These are phyloP conservation scores for Parauchenoglanis ngamensis DNA, from an alignment of 2,797 vertebrate genomes.

Conservation along the genomic window DNA sequence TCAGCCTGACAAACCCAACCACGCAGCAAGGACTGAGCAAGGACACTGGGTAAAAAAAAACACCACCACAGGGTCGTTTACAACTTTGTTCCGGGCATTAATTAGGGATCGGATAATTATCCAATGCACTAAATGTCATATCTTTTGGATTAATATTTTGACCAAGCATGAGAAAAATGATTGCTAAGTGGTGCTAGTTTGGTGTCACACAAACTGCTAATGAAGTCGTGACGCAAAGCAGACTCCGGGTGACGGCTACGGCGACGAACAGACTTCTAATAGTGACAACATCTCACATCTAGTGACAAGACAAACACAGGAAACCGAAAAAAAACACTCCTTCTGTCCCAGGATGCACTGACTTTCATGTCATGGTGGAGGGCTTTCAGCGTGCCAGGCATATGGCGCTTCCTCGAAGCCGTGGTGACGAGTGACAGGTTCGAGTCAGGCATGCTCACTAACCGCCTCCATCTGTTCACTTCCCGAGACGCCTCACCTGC, in stretches of 20 bases:
- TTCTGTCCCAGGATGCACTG: conserved; percentile 31
- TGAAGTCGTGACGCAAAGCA: conserved; percentile 11
- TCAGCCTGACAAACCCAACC: conserved; percentile 66
- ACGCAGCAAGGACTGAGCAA: conserved; percentile 68
- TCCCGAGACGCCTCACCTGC: conserved; percentile 83
- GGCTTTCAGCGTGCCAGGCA: conserved; percentile 76
- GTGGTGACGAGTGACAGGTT: conserved; percentile 85
- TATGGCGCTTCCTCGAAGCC: conserved; percentile 82
- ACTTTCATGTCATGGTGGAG: conserved; percentile 73
- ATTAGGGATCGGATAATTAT: not conserved
- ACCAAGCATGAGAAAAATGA: not conserved
- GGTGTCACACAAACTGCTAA: not conserved
- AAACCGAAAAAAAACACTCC: conserved; percentile 11
- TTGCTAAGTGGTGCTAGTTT: not conserved
- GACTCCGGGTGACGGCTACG: conserved; percentile 20
- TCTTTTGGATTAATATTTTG: not conserved
- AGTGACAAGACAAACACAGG: conserved; percentile 52
- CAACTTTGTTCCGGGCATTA: not conserved
- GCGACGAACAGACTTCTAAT: conserved; percentile 74
- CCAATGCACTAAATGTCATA: not conserved
- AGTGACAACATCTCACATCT: conserved; percentile 65
- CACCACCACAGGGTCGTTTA: not conserved
- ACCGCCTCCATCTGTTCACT: conserved; percentile 87
- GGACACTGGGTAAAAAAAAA: conserved; percentile 62
- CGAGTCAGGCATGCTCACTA: conserved; percentile 78